Evolutionary conservation across 2,888 invertebrate genomes (phyloP), one percentile per base, ranked within the genome.

Genomic region (Heteromyza rotundicornis): DNA sequence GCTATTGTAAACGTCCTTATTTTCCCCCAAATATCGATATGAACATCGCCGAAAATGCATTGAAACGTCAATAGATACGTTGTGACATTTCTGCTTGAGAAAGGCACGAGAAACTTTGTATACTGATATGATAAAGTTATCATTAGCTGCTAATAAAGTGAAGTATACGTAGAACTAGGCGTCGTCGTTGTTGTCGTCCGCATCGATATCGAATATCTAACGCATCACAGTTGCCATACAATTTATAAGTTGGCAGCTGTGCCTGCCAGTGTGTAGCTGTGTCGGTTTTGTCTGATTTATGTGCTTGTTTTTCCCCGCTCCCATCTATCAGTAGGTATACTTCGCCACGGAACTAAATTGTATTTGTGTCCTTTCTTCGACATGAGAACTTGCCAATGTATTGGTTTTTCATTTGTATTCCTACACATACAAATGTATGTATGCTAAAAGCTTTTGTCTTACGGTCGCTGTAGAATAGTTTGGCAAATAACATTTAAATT

Each of bases 81-180:
- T 40, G n/a, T 40, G 40, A 7, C 7, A 40, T n/a, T 40, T n/a
- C 40, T 40, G 40, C 16, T 3, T n/a, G n/a, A n/a, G n/a, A n/a
- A n/a, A n/a, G n/a, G n/a, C 16, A 40, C 40, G 40, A 40, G n/a
- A 14, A 40, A 40, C 40, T 40, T 40, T 40, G 40, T 40, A 7
- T 12, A 3, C 7, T n/a, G n/a, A 40, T n/a, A 40, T 40, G 40
- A 40, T 40, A n/a, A 40, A 40, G 40, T 40, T 40, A n/a, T n/a
- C n/a, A n/a, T 14, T 40, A n/a, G 40, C 40, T n/a, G n/a, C 40
- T 40, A 40, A 40, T 40, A 40, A 40, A 40, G 40, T 40, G 40
- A 3, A 40, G n/a, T n/a, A n/a, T n/a, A n/a, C n/a, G n/a, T n/a
- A n/a, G n/a, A n/a, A n/a, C n/a, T n/a, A n/a, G n/a, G n/a, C n/a